Percentiles rank a stretch among this genome's conserved stretches.
Conservation (phyloP, 2,113 vertebrate species). For the Leptobrachium leishanense region DNA sequence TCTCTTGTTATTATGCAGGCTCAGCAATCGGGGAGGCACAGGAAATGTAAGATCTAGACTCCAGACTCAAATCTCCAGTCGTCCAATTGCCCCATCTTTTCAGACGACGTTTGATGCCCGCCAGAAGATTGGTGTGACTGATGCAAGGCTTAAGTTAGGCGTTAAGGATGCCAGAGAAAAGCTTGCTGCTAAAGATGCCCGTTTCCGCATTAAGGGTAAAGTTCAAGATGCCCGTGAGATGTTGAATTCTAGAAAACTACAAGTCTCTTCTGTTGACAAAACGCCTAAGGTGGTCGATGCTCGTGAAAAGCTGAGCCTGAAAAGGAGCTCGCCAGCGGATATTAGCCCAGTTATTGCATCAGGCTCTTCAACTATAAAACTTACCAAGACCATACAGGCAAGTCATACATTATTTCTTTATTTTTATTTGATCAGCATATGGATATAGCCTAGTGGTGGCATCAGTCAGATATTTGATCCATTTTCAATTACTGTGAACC, state of each 20-base stretch:
- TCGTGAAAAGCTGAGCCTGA: conserved; percentile 88
- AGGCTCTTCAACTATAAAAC: conserved; percentile 76
- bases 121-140: conserved; percentile 86
- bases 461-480: too few relatives aligned
- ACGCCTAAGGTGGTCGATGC: conserved; percentile 83
- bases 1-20: conserved; percentile 52
- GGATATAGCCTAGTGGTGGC: too few relatives aligned
- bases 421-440: too few relatives aligned
- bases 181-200: conserved; percentile 86
- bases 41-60: conserved; percentile 69
- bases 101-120: conserved; percentile 86
- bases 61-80: conserved; percentile 60
- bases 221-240: conserved; percentile 91
- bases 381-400: conserved; percentile 97
- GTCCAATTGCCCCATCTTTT: conserved; percentile 56
- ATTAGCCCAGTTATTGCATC: conserved; percentile 61
- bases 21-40: conserved; percentile 62
- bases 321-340: conserved; percentile 75
- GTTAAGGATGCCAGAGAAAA: conserved; percentile 92
- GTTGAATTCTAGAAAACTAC: conserved; percentile 90
- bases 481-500: too few relatives aligned
- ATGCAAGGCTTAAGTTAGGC: conserved; percentile 84
- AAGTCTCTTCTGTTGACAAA: conserved; percentile 48
- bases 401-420: not conserved
- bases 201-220: conserved; percentile 88